Conservation (phyloP, 2,113 vertebrate genomes). For the Pelecanoides urinatrix region DNA sequence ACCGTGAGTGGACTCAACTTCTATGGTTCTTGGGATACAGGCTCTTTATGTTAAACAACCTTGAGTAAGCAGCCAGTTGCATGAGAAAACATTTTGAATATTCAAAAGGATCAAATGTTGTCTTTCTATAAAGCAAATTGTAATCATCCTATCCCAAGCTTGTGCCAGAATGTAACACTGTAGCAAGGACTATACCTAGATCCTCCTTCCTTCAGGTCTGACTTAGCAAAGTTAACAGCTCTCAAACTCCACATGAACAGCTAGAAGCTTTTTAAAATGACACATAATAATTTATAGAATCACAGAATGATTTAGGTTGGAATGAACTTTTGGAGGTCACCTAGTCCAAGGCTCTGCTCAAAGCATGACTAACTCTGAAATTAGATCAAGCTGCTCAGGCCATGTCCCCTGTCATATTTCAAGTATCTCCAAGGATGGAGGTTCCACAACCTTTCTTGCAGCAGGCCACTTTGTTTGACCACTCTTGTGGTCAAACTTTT, state of each 20-base stretch:
- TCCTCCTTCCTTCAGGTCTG: background rate
- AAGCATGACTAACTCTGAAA: background rate
- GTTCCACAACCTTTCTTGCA: background rate
- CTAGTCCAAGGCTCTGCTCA: background rate
- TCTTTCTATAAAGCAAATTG: background rate
- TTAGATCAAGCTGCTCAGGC: background rate
- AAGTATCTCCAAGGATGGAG: background rate
- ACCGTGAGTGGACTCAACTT: fast-evolving
- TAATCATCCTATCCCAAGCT: background rate
- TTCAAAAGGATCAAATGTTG: background rate
- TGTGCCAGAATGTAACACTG: background rate
- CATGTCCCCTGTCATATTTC: background rate
- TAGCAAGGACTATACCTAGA: background rate
- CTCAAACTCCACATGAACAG: background rate
- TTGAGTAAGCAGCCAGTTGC: background rate
- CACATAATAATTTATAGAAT: background rate
- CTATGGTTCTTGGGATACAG: background rate
- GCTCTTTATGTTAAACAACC: background rate
- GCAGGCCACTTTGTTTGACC: background rate
- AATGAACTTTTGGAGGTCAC: background rate
- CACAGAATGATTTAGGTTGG: background rate
- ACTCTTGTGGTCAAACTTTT: background rate
- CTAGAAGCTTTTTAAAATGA: background rate
- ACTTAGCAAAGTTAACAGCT: background rate
- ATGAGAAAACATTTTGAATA: background rate